phyloP scores from a whole-genome alignment of 2,888 invertebrate species.

The Pantelozetes paolii region DNA sequence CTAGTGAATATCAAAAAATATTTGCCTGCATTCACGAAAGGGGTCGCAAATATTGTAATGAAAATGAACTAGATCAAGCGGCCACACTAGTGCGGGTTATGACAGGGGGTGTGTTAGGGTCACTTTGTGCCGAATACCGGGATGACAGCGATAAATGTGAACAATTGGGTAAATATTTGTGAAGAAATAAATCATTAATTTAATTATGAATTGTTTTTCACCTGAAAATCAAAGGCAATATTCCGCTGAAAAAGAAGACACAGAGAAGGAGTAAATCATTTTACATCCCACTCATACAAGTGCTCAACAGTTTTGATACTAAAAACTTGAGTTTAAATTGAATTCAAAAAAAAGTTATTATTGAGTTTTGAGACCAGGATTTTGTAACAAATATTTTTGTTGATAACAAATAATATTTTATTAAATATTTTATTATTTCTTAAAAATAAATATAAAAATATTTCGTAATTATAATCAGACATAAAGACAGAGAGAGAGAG shows the following conservation, averaged over 20 bases:
- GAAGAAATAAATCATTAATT: background rate
- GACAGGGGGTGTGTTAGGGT: background rate
- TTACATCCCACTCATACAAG: background rate
- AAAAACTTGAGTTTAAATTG: background rate
- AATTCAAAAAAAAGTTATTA: background rate
- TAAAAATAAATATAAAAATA: too few relatives aligned
- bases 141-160: conserved; percentile 22
- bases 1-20: conserved; percentile 11
- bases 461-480: too few relatives aligned
- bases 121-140: background rate
- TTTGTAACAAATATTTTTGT: too few relatives aligned
- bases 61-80: background rate
- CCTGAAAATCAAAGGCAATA: background rate
- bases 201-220: too few relatives aligned
- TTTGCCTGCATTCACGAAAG: background rate
- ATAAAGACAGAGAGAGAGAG: too few relatives aligned
- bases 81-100: background rate
- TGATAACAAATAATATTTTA: too few relatives aligned
- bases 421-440: too few relatives aligned
- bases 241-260: background rate
- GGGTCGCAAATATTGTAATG: background rate
- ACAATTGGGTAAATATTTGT: background rate
- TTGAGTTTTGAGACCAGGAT: too few relatives aligned
- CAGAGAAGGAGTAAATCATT: conserved; percentile 6
- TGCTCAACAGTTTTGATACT: conserved; percentile 10